Evolutionary conservation across 2,113 vertebrate genomes (phyloP).

Genomic region (Tichodroma muraria): DNA sequence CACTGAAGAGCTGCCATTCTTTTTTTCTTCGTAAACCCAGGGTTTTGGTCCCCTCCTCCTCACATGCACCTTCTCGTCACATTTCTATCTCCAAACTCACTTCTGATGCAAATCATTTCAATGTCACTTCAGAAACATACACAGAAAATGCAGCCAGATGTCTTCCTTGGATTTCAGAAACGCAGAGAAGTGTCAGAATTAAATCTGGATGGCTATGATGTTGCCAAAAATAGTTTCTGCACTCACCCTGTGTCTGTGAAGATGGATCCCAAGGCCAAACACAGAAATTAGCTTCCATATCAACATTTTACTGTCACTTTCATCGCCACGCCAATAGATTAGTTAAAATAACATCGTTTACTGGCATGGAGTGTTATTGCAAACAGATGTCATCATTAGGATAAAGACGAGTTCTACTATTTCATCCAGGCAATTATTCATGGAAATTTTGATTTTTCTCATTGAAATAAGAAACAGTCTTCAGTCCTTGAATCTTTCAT

Average conservation of each 20-base stretch:
- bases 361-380: slow-evolving; percentile 33
- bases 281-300: slow-evolving; percentile 57
- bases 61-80: background rate
- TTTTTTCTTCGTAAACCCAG: background rate
- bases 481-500: background rate
- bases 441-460: slow-evolving; percentile 15
- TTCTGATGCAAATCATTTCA: background rate
- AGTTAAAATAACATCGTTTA: slow-evolving; percentile 56
- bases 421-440: background rate
- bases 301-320: slow-evolving; percentile 57
- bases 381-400: slow-evolving; percentile 46
- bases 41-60: background rate
- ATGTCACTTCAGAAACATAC: background rate
- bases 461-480: background rate
- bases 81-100: background rate
- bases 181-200: slow-evolving; percentile 38
- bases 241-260: background rate
- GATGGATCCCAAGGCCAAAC: slow-evolving; percentile 35
- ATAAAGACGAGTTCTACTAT: background rate
- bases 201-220: background rate
- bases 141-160: background rate
- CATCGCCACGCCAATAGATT: slow-evolving; percentile 31
- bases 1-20: background rate
- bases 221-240: slow-evolving; percentile 46
- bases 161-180: slow-evolving; percentile 12